Conservation (phyloP, 2,888 invertebrate genomes). For the Heliconius hortense region DNA sequence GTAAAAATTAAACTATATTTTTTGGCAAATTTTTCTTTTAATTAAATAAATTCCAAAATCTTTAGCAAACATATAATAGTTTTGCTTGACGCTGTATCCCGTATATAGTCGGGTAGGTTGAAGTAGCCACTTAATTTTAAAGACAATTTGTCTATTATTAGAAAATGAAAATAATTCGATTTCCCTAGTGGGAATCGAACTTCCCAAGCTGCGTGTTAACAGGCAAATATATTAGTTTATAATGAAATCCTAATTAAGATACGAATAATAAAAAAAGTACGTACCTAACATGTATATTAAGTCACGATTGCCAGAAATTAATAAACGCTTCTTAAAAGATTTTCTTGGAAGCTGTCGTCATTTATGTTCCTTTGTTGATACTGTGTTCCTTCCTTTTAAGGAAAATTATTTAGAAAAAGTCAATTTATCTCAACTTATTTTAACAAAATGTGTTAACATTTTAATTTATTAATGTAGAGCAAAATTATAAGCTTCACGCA, state of each 20-base stretch:
- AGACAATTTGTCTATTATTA: not conserved
- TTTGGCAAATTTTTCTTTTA: not conserved
- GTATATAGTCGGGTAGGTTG: not conserved
- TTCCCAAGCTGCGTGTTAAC: too few species aligned
- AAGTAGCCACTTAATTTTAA: not conserved
- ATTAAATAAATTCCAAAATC: not conserved
- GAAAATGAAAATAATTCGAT: not conserved
- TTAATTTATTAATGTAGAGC: too few species aligned
- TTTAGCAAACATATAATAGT: not conserved
- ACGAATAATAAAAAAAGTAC: too few species aligned
- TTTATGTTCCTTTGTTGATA: not conserved
- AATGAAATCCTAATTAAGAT: too few species aligned
- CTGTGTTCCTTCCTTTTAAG: not conserved
- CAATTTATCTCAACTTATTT: too few species aligned
- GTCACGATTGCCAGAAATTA: slow-evolving; percentile 9
- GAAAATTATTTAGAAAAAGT: not conserved
- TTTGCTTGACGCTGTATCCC: not conserved
- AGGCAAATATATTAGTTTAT: too few species aligned
- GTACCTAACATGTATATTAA: not conserved
- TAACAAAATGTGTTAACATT: too few species aligned
- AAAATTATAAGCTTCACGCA: too few species aligned
- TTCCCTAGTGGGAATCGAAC: not conserved
- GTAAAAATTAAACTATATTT: too few species aligned
- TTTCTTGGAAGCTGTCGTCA: not conserved
- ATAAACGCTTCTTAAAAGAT: not conserved